These are phyloP conservation scores for Paraplagusia blochii DNA, from an alignment of 2,113 vertebrate genomes.

Conservation along the genomic window DNA sequence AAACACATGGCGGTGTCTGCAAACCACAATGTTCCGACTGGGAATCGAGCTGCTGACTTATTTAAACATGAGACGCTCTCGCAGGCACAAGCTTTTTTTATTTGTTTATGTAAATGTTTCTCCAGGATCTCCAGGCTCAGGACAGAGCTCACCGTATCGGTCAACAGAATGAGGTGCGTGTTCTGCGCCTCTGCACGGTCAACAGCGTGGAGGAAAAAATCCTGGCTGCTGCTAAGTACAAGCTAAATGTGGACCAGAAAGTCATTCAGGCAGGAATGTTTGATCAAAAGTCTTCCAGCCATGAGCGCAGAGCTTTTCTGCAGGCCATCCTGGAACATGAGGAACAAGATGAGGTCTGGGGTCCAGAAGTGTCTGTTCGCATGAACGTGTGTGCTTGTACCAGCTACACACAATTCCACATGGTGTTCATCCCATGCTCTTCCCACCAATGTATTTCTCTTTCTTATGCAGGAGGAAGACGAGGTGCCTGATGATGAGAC, in stretches of 20 bases:
- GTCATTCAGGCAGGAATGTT: conserved; percentile 99
- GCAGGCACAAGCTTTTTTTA: no score
- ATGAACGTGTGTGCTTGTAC: conserved; percentile 63
- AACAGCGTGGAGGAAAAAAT: conserved; percentile 95
- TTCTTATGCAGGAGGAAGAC: conserved; percentile 86
- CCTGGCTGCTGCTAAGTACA: conserved; percentile 89
- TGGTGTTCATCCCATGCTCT: conserved; percentile 24
- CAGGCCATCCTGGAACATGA: conserved; percentile 98
- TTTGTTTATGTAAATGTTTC: not conserved
- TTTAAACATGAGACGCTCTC: no score
- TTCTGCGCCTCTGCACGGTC: conserved; percentile 91
- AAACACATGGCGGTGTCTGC: no score
- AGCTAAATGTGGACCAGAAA: conserved; percentile 95
- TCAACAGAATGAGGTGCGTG: conserved; percentile 94
- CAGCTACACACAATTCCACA: conserved; percentile 41
- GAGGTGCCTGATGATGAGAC: conserved; percentile 96
- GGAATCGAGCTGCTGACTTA: no score
- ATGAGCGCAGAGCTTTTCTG: conserved; percentile 90
- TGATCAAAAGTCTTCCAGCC: conserved; percentile 96
- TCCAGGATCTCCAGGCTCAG: conserved; percentile 93
- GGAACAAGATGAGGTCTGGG: conserved; percentile 93
- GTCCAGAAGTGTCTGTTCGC: conserved; percentile 59
- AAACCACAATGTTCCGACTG: no score
- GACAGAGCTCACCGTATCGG: conserved; percentile 96
- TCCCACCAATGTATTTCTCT: conserved; percentile 51